phyloP scores from a whole-genome alignment of 1,140 invertebrate species.

The Trinorchestia longiramus region DNA sequence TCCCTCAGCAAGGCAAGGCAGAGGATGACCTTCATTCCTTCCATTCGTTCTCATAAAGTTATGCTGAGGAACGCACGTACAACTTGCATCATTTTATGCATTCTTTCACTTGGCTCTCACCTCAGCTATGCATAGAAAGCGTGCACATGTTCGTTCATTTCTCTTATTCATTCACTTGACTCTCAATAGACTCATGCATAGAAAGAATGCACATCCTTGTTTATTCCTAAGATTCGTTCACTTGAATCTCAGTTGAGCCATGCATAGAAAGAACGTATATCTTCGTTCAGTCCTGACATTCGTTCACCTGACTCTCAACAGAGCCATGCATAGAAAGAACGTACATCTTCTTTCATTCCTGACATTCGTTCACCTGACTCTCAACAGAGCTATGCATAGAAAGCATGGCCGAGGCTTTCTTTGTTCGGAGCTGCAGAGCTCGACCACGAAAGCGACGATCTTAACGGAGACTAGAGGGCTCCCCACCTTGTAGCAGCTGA shows the following conservation, averaged over 20 bases:
- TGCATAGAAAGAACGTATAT: background rate
- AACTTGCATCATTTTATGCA: background rate
- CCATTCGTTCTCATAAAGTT: background rate
- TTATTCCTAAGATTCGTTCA: too few species aligned
- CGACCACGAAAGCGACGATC: constrained; percentile 19
- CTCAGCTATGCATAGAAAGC: too few species aligned
- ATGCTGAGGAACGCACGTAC: background rate
- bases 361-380: background rate
- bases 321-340: background rate
- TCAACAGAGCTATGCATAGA: background rate
- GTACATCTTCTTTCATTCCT: background rate
- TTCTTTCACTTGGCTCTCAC: too few species aligned
- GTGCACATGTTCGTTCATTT: too few species aligned
- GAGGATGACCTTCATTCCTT: background rate
- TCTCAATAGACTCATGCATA: too few species aligned
- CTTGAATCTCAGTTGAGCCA: too few species aligned
- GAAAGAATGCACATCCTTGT: too few species aligned
- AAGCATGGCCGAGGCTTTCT: constrained; percentile 18
- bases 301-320: too few species aligned
- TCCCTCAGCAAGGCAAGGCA: background rate
- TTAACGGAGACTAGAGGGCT: background rate
- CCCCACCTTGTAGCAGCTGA: constrained; percentile 12
- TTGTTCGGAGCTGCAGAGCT: background rate
- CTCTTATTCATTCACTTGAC: too few species aligned
- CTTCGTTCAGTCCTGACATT: background rate